Base-by-base conservation (phyloP, 2,888 invertebrate species). In the Drosophila algonquin region DNA sequence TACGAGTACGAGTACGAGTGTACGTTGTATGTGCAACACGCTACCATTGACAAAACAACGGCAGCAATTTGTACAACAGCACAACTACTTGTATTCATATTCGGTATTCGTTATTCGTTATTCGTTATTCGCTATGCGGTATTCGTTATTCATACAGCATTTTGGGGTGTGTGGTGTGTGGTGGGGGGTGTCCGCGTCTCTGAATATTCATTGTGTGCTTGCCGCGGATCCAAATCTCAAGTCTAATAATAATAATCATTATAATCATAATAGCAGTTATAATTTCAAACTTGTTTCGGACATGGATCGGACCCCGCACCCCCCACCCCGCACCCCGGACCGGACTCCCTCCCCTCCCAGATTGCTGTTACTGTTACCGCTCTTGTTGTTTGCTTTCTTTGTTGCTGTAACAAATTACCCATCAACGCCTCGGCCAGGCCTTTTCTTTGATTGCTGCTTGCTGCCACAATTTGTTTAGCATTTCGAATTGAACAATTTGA, bases 381-480 rank as follows among this genome's bases (percentile, higher is more conserved):
- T 60, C 16, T 54, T 59, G 12, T 21, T 30, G 58, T 40, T 48
- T 51, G 46, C 57, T 57, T 54, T 5, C 63, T 21, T 54, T 59
- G 69, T 63, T 71, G 56, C 62, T 67, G 57, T 72, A 73, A 84
- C 85, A 84, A 81, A 81, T 84, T 80, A 85, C 52, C 81, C 79
- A 81, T 75, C 81, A 84, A 84, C 81, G 77, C 79, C 81, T 79
- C 53, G 73, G 61, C 54, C 63, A 35, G 65, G 63, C 54, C 61
- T 56, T 68, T 68, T 59, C 58, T 70, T 35, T 56, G 59, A 51
- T 67, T 70, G 54, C 63, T n/a, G 18, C 3, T 45, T 40, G 46
- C 50, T 57, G 54, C 50, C 48, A 52, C 51, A 30, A 57, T 73
- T 69, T 59, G 55, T 57, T 63, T 50, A 24, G 24, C 32, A 40